Evolutionary conservation across 1,140 invertebrate genomes (phyloP).

Genomic region (Oncopodura yosiiana): DNA sequence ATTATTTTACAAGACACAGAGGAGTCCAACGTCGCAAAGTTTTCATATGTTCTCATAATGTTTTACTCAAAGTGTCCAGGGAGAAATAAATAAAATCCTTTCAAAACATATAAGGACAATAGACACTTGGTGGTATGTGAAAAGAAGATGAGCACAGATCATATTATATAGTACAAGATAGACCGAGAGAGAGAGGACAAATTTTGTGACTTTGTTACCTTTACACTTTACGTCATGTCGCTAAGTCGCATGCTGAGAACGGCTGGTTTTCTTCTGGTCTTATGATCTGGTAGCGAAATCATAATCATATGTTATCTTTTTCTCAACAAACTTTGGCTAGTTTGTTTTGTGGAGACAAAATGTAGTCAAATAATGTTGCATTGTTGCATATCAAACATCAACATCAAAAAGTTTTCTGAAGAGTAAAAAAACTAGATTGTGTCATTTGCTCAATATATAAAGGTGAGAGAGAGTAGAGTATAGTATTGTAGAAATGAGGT

Average conservation of each 20-base stretch:
- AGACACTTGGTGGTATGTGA: not conserved
- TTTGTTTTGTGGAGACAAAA: not conserved
- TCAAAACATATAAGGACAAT: slow-evolving; percentile 1
- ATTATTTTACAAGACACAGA: too few relatives aligned
- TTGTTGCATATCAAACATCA: too few relatives aligned
- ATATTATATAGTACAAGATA: not conserved
- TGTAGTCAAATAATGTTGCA: not conserved
- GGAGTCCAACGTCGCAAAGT: too few relatives aligned
- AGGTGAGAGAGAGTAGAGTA: too few relatives aligned
- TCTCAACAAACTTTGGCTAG: too few relatives aligned
- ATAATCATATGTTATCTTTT: too few relatives aligned
- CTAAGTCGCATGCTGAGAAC: slow-evolving; percentile 7
- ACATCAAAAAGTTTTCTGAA: too few relatives aligned
- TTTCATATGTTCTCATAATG: not conserved
- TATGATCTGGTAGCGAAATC: slow-evolving; percentile 4
- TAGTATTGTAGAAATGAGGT: too few relatives aligned
- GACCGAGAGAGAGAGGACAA: slow-evolving; percentile 1
- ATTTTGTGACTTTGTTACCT: slow-evolving; percentile 9
- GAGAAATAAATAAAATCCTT: slow-evolving; percentile 1
- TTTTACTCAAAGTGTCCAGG: not conserved
- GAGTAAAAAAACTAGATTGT: too few relatives aligned
- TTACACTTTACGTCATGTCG: not conserved
- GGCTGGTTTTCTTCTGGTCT: slow-evolving; percentile 7
- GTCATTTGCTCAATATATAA: too few relatives aligned
- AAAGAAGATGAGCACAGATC: slow-evolving; percentile 1